A percentile compares a stretch with the other conserved stretches of the same genome.
Evolutionary conservation across 2,113 vertebrate species (phyloP).

Genomic region (Myxocyprinus asiaticus): DNA sequence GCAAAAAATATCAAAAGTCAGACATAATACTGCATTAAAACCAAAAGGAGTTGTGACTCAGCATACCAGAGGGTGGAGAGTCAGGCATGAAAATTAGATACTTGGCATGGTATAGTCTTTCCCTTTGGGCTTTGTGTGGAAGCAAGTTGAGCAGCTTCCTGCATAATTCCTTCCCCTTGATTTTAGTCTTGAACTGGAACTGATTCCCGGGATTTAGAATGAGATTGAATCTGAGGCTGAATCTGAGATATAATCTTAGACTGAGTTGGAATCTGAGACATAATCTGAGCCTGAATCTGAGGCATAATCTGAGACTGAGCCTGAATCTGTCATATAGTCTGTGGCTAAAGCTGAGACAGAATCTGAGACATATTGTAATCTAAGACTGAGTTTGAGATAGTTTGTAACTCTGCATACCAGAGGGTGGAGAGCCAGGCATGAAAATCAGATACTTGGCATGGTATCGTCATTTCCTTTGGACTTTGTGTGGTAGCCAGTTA

Average conservation of each 20-base stretch:
- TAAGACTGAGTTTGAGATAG: no score
- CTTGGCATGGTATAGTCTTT: constrained; percentile 49
- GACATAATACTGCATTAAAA: neutral
- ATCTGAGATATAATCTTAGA: no score
- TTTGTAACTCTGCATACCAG: constrained; percentile 7
- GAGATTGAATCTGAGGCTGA: neutral
- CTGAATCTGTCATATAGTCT: no score
- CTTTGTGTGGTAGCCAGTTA: constrained; percentile 72
- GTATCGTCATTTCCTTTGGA: constrained; percentile 58
- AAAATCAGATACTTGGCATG: constrained; percentile 3
- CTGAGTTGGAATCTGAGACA: neutral
- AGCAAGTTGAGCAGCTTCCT: constrained; percentile 72
- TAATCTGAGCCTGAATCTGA: no score
- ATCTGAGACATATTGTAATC: no score
- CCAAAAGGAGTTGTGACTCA: neutral
- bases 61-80: constrained; percentile 26
- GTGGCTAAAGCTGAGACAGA: no score
- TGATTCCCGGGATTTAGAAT: neutral
- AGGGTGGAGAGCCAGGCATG: constrained; percentile 30
- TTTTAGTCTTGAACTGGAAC: constrained; percentile 60
- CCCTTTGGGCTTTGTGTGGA: constrained; percentile 66
- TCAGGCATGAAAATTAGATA: constrained; percentile 19
- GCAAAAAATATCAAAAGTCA: neutral
- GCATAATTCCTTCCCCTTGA: constrained; percentile 74
- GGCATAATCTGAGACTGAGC: no score